Base-by-base conservation (phyloP, 2,888 invertebrate species). In the Lepidocyrtoides sp. region DNA sequence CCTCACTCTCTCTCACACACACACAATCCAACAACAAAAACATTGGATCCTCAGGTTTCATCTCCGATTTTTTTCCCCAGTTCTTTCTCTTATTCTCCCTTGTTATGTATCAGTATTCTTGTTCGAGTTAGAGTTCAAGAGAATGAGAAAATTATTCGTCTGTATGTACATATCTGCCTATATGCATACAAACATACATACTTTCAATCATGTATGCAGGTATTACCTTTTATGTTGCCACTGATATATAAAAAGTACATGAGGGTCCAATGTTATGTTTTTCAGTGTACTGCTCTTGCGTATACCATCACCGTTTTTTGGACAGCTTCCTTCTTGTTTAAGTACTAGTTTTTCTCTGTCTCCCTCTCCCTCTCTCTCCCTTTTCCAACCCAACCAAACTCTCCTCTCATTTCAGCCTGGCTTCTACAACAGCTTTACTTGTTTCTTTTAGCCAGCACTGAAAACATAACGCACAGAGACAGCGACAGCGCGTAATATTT, bases 271-370 rank as follows among this genome's bases (percentile, higher is more conserved):
- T 54, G 8, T 63, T 63, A n/a, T 89, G 82, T 84, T 83, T 81
- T 84, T 20, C 48, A 41, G 82, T 82, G 60, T 75, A 89, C 89
- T 89, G 89, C 89, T 89, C 89, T 89, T 89, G 89, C 89, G 89
- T 89, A 84, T 84, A 89, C 83, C 60, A 75, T 60, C 57, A 84
- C 89, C 83, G 83, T 89, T 83, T 88, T 81, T 83, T 83, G 57
- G 72, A 89, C 82, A 83, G 83, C 60, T 89, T 83, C 89, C 89
- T 89, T 83, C 83, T 89, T 72, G 60, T 75, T 89, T 20, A 66
- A 69, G 85, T 86, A 51, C 2, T 72, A 14, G 57, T 57, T 20
- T 57, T 20, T 60, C 81, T 60, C 8, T 60, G n/a, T 36, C 36
- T 7, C 69, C 32, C 57, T 57, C 41, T 51, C 8, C 20, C 32